Evolutionary conservation across 2,888 invertebrate species (phyloP).

Genomic region (Rhopalosiphum nymphaeae): DNA sequence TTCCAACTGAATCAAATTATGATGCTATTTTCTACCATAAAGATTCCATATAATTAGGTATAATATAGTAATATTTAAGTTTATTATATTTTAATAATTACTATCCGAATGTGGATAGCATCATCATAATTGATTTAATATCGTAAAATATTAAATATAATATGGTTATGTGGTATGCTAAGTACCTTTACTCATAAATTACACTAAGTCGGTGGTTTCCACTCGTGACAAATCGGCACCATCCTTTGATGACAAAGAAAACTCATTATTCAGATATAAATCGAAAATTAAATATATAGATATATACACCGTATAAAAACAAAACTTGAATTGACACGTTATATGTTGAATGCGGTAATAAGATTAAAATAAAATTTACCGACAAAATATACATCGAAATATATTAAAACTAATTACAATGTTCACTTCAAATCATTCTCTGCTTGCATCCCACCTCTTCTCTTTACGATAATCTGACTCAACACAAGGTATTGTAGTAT

Average conservation of each 20-base stretch:
- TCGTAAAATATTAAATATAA: not conserved
- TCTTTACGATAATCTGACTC: not conserved
- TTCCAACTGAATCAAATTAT: slow-evolving; percentile 36
- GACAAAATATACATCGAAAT: not conserved
- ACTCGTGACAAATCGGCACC: not conserved
- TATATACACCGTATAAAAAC: not conserved
- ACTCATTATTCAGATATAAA: not conserved
- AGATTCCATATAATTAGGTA: not conserved
- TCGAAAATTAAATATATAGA: not conserved
- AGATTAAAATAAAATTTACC: not conserved
- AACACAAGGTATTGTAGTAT: not conserved
- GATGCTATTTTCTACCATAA: slow-evolving; percentile 3
- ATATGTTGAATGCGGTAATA: not conserved
- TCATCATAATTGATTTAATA: not conserved
- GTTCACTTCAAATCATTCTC: not conserved
- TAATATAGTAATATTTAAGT: not conserved
- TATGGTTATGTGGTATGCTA: not conserved
- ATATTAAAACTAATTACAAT: not conserved
- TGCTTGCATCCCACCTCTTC: not conserved
- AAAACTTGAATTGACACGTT: not conserved
- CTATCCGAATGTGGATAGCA: not conserved
- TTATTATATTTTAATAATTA: not conserved
- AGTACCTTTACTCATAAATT: not conserved
- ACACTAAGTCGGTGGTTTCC: not conserved
- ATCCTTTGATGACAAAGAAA: not conserved